Percentiles rank a stretch among this genome's conserved stretches.
These are phyloP conservation scores for Pseudolaguvia tuberculata DNA, from an alignment of 2,113 vertebrate genomes.

Conservation along the genomic window DNA sequence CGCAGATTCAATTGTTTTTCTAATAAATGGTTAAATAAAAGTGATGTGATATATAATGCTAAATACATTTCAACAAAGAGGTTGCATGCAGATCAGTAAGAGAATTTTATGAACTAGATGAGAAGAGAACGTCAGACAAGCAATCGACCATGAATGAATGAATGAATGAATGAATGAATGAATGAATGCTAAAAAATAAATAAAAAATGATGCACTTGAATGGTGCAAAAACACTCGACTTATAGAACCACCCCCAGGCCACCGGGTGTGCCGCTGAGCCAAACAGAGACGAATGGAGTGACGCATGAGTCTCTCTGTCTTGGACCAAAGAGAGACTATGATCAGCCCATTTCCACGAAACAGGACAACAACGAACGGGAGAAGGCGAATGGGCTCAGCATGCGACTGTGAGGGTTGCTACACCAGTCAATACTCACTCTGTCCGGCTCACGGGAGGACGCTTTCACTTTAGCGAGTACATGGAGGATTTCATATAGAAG, in stretches of 20 bases:
- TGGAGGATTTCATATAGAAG: slow-evolving; percentile 75
- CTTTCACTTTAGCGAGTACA: slow-evolving; percentile 64
- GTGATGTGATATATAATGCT: too few relatives aligned
- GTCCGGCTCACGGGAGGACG: slow-evolving; percentile 42
- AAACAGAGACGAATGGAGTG: slow-evolving; percentile 37
- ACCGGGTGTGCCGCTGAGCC: background rate
- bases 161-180: too few relatives aligned
- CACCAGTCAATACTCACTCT: slow-evolving; percentile 66
- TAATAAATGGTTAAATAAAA: background rate
- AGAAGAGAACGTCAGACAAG: background rate
- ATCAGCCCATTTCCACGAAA: slow-evolving; percentile 20
- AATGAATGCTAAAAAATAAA: slow-evolving; percentile 20
- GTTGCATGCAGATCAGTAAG: slow-evolving; percentile 10
- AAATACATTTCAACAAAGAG: background rate
- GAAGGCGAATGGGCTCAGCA: slow-evolving; percentile 55
- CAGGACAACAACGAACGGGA: slow-evolving; percentile 27
- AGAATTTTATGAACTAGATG: background rate
- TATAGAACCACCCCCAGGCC: background rate
- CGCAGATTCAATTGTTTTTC: too few relatives aligned
- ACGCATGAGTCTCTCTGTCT: slow-evolving; percentile 28
- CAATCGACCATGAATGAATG: background rate
- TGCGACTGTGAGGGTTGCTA: slow-evolving; percentile 58
- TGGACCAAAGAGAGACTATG: slow-evolving; percentile 13
- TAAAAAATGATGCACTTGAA: background rate
- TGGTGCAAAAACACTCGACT: background rate